Conservation (phyloP, 2,113 vertebrate genomes). For the Perca fluviatilis region DNA sequence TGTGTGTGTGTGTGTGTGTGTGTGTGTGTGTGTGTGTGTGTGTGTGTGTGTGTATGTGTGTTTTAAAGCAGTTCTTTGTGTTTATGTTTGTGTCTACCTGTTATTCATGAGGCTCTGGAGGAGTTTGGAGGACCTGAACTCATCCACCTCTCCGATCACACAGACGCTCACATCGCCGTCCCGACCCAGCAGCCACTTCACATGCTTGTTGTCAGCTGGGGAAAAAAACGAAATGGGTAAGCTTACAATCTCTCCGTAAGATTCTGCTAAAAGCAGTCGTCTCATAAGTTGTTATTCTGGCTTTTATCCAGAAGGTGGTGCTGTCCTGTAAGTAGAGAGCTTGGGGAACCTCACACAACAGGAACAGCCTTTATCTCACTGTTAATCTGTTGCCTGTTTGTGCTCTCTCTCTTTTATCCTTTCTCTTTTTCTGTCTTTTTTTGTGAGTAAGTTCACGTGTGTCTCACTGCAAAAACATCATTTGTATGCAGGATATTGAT, state of each 20-base stretch:
- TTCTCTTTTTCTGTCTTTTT: background rate
- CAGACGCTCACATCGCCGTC: conserved; percentile 84
- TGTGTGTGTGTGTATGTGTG: too few species aligned
- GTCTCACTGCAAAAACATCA: background rate
- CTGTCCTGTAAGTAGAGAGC: conserved; percentile 58
- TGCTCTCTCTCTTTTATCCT: background rate
- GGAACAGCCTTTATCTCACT: background rate
- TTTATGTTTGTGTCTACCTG: conserved; percentile 46
- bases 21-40: too few species aligned
- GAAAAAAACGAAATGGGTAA: background rate
- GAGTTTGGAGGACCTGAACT: conserved; percentile 77
- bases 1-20: too few species aligned
- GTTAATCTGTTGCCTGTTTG: background rate
- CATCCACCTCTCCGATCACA: conserved; percentile 81
- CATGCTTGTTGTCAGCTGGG: conserved; percentile 79
- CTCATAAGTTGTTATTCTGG: conserved; percentile 24
- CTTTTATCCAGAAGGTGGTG: conserved; percentile 71
- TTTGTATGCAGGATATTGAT: background rate
- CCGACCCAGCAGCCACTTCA: conserved; percentile 83
- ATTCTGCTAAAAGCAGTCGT: background rate
- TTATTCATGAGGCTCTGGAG: conserved; percentile 73
- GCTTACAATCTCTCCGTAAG: background rate
- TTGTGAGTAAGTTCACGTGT: background rate
- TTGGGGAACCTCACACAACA: background rate
- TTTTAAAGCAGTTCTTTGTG: background rate